These are phyloP conservation scores for Anticlea derivata DNA, from an alignment of 2,888 invertebrate species.

Conservation along the genomic window DNA sequence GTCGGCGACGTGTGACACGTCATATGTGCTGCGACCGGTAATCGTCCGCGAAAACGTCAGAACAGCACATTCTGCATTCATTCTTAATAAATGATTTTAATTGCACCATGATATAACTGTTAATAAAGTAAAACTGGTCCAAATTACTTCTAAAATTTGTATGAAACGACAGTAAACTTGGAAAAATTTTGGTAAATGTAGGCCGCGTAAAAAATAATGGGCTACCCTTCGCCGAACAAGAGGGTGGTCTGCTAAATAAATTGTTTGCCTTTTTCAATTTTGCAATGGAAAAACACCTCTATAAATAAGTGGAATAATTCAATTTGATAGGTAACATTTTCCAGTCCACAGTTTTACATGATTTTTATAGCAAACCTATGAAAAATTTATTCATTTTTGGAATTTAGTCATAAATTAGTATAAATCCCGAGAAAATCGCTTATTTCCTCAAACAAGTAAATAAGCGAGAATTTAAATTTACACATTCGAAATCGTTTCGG, in stretches of 20 bases:
- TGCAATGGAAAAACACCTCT: constrained; percentile 17
- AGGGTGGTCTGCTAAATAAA: constrained; percentile 70
- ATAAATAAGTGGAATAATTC: constrained; percentile 4
- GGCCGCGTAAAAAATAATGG: constrained; percentile 76
- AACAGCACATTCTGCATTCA: too few species aligned
- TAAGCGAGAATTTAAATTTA: too few species aligned
- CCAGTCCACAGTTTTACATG: neutral
- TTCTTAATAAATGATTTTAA: too few species aligned
- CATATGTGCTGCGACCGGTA: too few species aligned
- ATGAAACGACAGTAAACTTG: constrained; percentile 71
- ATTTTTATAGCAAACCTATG: constrained; percentile 1
- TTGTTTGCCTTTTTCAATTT: constrained; percentile 77
- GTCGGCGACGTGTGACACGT: too few species aligned
- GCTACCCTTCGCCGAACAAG: constrained; percentile 57
- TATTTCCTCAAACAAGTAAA: too few species aligned
- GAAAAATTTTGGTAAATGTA: constrained; percentile 73
- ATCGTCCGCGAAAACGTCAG: too few species aligned
- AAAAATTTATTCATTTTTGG: too few species aligned
- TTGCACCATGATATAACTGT: constrained; percentile 36
- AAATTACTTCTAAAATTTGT: constrained; percentile 66
- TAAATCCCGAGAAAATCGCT: too few species aligned
- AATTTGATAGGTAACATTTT: constrained; percentile 13
- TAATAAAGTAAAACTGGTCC: constrained; percentile 49
- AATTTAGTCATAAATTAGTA: too few species aligned
- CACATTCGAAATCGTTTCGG: too few species aligned